Evolutionary conservation across 2,113 vertebrate genomes (phyloP).

Genomic region (Sitta europaea): DNA sequence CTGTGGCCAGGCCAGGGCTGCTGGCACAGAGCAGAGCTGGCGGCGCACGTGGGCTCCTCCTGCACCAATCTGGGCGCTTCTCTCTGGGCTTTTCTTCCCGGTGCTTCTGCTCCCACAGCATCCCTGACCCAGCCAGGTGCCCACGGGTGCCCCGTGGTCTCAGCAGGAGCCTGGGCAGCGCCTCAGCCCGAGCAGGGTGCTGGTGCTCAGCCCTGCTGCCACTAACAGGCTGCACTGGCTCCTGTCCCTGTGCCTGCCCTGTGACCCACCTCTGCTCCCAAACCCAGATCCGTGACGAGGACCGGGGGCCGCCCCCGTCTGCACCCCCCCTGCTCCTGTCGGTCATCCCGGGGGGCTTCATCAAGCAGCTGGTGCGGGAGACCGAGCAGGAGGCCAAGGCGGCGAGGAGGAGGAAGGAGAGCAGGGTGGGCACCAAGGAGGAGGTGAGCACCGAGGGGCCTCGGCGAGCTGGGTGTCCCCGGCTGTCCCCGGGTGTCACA

Average conservation of each 20-base stretch:
- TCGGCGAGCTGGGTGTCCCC: not conserved
- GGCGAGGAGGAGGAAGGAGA: slow-evolving; percentile 75
- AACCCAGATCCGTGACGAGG: slow-evolving; percentile 91
- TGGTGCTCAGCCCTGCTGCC: not conserved
- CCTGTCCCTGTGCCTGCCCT: fast-evolving
- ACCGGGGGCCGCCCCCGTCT: slow-evolving; percentile 69
- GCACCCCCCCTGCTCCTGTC: slow-evolving; percentile 80
- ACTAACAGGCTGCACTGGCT: not conserved
- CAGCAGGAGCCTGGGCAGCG: fast-evolving
- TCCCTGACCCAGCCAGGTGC: not conserved
- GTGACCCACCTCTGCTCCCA: not conserved
- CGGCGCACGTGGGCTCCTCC: fast-evolving
- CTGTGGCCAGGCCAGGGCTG: fast-evolving
- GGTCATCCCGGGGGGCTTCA: slow-evolving; percentile 87
- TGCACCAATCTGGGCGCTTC: fast-evolving
- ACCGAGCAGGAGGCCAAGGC: slow-evolving; percentile 85
- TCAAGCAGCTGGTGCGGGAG: slow-evolving; percentile 91
- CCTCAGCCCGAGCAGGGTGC: fast-evolving
- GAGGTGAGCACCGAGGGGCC: slow-evolving; percentile 1
- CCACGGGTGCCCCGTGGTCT: fast-evolving
- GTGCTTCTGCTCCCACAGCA: not conserved
- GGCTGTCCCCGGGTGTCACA: not conserved
- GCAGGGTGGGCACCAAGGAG: slow-evolving; percentile 1
- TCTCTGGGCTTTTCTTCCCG: not conserved
- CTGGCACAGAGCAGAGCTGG: not conserved